These are phyloP conservation scores for Hyperoodon ampullatus DNA, from an alignment of 2,113 vertebrate genomes.

Conservation along the genomic window DNA sequence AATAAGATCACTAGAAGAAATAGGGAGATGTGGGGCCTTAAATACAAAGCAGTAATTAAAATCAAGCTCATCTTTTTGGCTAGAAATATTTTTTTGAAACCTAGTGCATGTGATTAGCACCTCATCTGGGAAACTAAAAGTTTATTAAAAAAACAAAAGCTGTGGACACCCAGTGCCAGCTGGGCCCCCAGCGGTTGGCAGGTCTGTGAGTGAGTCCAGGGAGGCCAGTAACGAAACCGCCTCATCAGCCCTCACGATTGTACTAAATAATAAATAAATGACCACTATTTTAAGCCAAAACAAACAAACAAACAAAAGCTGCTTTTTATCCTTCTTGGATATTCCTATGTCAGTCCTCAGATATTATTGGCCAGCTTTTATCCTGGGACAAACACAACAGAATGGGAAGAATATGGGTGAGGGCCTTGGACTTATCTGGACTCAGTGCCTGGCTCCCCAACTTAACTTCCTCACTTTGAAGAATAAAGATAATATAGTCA, in stretches of 20 bases:
- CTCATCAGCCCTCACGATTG: not conserved
- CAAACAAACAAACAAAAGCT: not conserved
- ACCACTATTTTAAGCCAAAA: not conserved
- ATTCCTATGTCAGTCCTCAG: not conserved
- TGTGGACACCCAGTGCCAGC: not conserved
- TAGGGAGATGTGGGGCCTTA: not conserved
- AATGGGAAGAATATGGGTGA: not conserved
- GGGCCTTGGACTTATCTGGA: not conserved
- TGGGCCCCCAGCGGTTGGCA: too few relatives aligned
- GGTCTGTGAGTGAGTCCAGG: not conserved
- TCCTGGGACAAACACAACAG: not conserved
- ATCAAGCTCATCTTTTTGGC: not conserved
- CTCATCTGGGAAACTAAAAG: not conserved
- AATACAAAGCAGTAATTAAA: constrained; percentile 47
- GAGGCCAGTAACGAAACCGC: not conserved
- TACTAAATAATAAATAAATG: not conserved
- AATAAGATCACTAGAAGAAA: constrained; percentile 9
- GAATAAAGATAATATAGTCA: not conserved
- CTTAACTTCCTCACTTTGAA: constrained; percentile 35
- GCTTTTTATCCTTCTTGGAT: not conserved
- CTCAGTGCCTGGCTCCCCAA: not conserved
- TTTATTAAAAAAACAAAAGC: not conserved
- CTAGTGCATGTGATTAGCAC: not conserved
- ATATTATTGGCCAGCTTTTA: not conserved
- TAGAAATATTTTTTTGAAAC: constrained; percentile 23